These are phyloP conservation scores for Clitarchus hookeri DNA, from an alignment of 2,888 invertebrate genomes.

Conservation along the genomic window DNA sequence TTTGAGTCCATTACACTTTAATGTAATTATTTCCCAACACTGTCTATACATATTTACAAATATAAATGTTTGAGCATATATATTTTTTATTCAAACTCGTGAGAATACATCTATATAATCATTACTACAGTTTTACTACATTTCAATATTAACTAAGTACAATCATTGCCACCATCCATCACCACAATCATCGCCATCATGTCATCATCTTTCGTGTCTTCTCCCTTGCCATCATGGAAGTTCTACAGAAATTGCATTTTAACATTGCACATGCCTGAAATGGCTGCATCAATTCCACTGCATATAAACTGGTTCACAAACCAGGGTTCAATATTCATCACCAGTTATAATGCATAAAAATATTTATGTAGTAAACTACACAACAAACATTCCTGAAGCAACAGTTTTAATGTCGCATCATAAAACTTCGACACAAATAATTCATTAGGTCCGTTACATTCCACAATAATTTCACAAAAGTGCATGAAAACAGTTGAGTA, in stretches of 20 bases:
- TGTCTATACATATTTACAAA: constrained; percentile 22
- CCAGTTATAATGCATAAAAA: constrained; percentile 10
- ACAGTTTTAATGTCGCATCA: not conserved
- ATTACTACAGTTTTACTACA: constrained; percentile 16
- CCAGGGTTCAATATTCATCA: constrained; percentile 6
- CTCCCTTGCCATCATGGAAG: not conserved
- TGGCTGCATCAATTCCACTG: constrained; percentile 5
- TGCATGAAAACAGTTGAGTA: constrained; percentile 1
- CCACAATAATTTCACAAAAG: not conserved
- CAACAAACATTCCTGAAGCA: not conserved
- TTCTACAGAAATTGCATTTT: not conserved
- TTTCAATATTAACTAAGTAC: constrained; percentile 14
- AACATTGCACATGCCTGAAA: constrained; percentile 6
- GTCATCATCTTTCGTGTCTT: not conserved
- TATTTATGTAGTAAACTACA: not conserved
- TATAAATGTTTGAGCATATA: constrained; percentile 23
- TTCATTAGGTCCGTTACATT: constrained; percentile 2
- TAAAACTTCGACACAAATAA: constrained; percentile 1
- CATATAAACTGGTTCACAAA: constrained; percentile 6
- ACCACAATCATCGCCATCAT: not conserved
- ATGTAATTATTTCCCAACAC: not conserved
- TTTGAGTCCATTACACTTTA: constrained; percentile 2
- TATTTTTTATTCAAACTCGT: constrained; percentile 17
- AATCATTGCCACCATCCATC: constrained; percentile 9
- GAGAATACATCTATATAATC: constrained; percentile 20